Base-by-base conservation (phyloP, 2,113 vertebrate genomes). In the Lipophrys pholis region DNA sequence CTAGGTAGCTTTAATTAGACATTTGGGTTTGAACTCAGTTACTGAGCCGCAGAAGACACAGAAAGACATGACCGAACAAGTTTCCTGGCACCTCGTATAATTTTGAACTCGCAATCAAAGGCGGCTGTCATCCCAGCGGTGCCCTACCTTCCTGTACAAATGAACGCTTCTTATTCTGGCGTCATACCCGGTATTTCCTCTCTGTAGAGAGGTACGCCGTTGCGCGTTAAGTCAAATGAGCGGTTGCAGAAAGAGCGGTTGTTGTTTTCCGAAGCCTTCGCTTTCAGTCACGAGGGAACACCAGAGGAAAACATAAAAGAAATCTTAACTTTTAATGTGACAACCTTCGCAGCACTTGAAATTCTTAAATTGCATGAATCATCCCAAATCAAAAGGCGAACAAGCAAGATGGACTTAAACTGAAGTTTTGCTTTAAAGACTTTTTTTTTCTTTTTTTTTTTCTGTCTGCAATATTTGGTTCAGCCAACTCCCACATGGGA, bases 1-100 rank as follows among this genome's bases (percentile, higher is more conserved):
- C 58, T 46, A 51, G 66, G 75, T 68, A 79, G 79, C 52, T 82
- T 85, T 69, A 88, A 88, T 87, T 82, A 79, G 76, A 88, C 55
- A n/a, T 69, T 66, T 84, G 52, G 16, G 69, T 72, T 74, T 74
- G 59, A 83, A 61, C 61, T 74, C 51, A 1, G 57, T 40, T 62
- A 41, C n/a, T 6, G 53, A 72, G 58, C 39, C 49, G 66, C 61
- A 60, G 43, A 59, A 53, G 58, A 8, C 51, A 35, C 4, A 1
- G 35, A 60, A 30, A 63, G 64, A 49, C 46, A 43, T 12, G 46
- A 73, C 35, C 56, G 36, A 77, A 62, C 71, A 52, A 21, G 38
- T 74, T 71, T 76, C 41, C 45, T 7, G 48, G 50, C 77, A 55
- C 78, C 42, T 60, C 54, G 52, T 38, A 38, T 54, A 38, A 41